Evolutionary conservation across 2,797 vertebrate genomes (phyloP), one percentile per base, ranked within the genome.

Genomic region (Gymnocypris eckloni): DNA sequence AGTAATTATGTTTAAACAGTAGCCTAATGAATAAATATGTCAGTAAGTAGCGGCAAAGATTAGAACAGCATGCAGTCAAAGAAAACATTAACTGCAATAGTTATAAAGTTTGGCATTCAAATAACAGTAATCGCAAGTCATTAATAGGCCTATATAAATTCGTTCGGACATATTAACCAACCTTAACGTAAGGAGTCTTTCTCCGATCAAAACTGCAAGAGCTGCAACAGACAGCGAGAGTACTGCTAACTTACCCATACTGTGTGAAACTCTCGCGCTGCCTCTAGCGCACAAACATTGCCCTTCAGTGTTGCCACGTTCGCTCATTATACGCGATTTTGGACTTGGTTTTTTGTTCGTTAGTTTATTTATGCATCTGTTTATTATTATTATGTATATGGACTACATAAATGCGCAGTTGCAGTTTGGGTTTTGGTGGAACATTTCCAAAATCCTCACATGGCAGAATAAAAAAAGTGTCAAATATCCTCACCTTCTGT

Each of bases 201-300:
- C 20, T 87, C 92, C 93, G 13, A 93, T 20, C 1, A 93, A 90
- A 72, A 77, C 87, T 39, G 93, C 90, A 48, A 93, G 22, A 15
- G 86, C 89, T 70, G 89, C 90, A 56, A 92, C 87, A 77, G 76
- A 25, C 39, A 82, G 50, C 1, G 84, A 87, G 45, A 89, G 20
- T 1, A 79, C 7, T 6, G 85, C n/a, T 75, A 89, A 73, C 79
- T 86, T 89, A 3, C 79, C 90, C 91, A 92, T 92, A 28, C 37
- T 84, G 28, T 8, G 39, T 72, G 33, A 25, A 56, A 61, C 28
- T 28, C 28, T 41, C 15, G 5, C 25, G 9, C 41, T 39, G 20
- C 9, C 10, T 18, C 22, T 16, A 20, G 8, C 9, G 3, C 72
- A 41, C 64, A 39, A 41, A 25, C 5, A 6, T 3, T 4, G 52